Evolutionary conservation across 2,888 invertebrate genomes (phyloP).

Genomic region (Cinara cedri): DNA sequence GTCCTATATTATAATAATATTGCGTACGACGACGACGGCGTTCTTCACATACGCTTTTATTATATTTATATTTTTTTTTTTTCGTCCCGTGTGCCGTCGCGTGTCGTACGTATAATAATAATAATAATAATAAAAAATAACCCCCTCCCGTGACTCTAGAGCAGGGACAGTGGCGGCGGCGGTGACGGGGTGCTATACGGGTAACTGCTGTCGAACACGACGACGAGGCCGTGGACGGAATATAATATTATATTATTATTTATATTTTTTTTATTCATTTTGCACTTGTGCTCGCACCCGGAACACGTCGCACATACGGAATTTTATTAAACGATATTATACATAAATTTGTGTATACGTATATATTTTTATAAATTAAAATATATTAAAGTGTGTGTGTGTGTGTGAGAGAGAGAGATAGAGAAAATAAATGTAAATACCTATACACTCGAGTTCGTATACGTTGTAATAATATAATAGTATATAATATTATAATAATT

Average conservation of each 20-base stretch:
- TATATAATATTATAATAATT: constrained; percentile 3
- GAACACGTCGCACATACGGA: constrained; percentile 43
- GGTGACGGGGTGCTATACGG: too few species aligned
- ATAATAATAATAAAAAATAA: constrained; percentile 7
- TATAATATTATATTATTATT: too few species aligned
- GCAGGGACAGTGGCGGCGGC: not conserved
- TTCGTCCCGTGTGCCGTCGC: not conserved
- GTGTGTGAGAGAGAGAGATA: not conserved
- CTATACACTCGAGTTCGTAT: not conserved
- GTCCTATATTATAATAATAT: not conserved
- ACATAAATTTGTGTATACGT: not conserved
- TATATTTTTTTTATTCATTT: constrained; percentile 35
- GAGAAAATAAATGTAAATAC: not conserved
- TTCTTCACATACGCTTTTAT: not conserved
- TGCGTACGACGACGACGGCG: too few species aligned
- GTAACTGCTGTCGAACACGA: constrained; percentile 52
- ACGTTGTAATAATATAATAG: too few species aligned
- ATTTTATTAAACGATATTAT: constrained; percentile 46
- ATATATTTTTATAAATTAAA: not conserved
- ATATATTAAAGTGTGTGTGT: not conserved
- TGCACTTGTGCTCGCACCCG: constrained; percentile 26
- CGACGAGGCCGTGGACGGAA: constrained; percentile 42
- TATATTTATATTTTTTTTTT: constrained; percentile 34
- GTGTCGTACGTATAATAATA: constrained; percentile 28
- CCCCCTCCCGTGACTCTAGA: not conserved